Base-by-base conservation (phyloP, 2,888 invertebrate genomes). In the Noctuana brunneofusca region DNA sequence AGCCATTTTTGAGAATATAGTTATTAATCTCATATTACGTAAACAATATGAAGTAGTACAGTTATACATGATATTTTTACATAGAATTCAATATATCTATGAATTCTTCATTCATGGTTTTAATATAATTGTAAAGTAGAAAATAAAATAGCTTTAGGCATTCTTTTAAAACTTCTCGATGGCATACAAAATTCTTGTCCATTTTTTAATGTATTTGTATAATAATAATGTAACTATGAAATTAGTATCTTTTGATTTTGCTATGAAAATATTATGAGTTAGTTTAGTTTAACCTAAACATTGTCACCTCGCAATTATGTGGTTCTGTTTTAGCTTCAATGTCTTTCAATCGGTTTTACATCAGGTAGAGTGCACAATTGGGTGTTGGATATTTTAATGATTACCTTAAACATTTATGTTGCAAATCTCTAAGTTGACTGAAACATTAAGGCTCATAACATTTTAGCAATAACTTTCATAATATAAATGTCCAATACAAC, bases 61-160 rank as follows among this genome's bases (percentile, higher is more conserved):
- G 20, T 20, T 43, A 16, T 18, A 43, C 43, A 18, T 43, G 41
- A 41, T 18, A 18, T 43, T 43, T 43, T 43, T 43, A 43, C 11
- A 43, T 16, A 43, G 43, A 11, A 18, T 43, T 43, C 18, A 43
- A 48, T 22, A 49, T 50, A 30, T 30, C 1, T 8, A 50, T 32
- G 14, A 35, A 22, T 24, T 69, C 46, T 46, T n/a, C 78, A 75
- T 79, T 75, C 68, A 75, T 73, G 67, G 71, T 74, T 77, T 74
- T 70, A 54, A 38, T 75, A 75, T 71, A 64, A 59, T 59, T 72
- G 72, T 80, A 79, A 80, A 78, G 70, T 76, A 72, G 78, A 49
- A 24, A 67, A 80, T 77, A 71, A 75, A 77, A 48, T 83, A 83
- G 83, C 83, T 86, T 83, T 87, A 87, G 87, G 76, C 83, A 81